Evolutionary conservation across 2,113 vertebrate genomes (phyloP).

Genomic region (Uria aalge): DNA sequence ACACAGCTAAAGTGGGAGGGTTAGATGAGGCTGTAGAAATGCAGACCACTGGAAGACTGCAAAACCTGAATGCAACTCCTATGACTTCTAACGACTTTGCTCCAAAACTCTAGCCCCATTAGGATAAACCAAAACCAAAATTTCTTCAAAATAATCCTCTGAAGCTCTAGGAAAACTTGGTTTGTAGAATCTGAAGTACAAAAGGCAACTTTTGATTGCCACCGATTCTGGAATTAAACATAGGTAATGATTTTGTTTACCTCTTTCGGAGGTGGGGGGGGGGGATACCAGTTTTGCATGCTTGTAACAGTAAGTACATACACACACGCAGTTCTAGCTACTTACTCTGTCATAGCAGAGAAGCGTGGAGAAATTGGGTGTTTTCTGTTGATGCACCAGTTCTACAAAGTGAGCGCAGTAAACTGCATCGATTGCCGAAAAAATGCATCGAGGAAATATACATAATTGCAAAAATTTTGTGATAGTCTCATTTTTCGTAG

Average conservation of each 20-base stretch:
- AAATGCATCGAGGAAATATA: constrained; percentile 98
- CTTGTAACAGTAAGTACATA: not conserved
- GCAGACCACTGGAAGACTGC: not conserved
- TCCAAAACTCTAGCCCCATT: not conserved
- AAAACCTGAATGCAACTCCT: not conserved
- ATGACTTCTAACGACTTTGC: not conserved
- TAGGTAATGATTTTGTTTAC: not conserved
- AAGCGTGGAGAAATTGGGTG: constrained; percentile 97
- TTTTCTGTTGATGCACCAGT: constrained; percentile 97
- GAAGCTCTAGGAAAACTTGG: not conserved
- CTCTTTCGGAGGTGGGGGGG: not conserved
- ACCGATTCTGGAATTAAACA: not conserved
- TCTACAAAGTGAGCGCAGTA: constrained; percentile 98
- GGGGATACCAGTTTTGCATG: not conserved
- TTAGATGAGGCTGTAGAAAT: not conserved
- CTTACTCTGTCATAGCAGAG: constrained; percentile 97
- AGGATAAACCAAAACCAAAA: not conserved
- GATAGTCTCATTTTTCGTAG: constrained; percentile 99
- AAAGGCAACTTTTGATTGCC: not conserved
- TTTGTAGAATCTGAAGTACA: not conserved
- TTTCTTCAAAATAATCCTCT: not conserved
- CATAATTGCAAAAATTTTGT: constrained; percentile 99
- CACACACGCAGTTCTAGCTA: not conserved
- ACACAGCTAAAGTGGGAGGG: not conserved
- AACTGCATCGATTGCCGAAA: constrained; percentile 96